phyloP scores from a whole-genome alignment of 2,113 vertebrate species.

The Ancistrus triradiatus region DNA sequence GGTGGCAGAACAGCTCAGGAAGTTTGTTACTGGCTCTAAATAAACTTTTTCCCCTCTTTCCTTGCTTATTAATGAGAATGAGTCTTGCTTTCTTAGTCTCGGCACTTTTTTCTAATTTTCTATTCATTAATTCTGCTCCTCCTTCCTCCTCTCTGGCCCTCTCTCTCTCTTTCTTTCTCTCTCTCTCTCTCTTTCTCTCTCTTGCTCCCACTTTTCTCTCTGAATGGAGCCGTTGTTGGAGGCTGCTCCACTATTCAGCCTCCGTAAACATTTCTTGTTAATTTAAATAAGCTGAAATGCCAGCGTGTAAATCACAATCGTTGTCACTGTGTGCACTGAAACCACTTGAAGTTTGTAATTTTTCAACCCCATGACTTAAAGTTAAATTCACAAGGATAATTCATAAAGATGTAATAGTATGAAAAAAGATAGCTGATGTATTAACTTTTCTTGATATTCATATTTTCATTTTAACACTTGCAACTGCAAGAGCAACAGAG shows the following conservation, averaged over 20 bases:
- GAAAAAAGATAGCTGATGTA: too few species aligned
- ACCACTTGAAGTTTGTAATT: not conserved
- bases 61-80: conserved; percentile 53
- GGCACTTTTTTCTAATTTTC: conserved; percentile 56
- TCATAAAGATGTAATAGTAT: too few species aligned
- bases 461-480: too few species aligned
- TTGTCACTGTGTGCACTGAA: conserved; percentile 45
- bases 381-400: too few species aligned
- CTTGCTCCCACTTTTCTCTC: conserved; percentile 54
- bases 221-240: conserved; percentile 70
- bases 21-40: conserved; percentile 42
- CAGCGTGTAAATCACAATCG: conserved; percentile 44
- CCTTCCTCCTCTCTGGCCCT: conserved; percentile 59
- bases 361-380: not conserved
- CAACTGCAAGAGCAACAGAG: too few species aligned
- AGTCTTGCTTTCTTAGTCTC: conserved; percentile 53
- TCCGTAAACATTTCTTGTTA: conserved; percentile 69
- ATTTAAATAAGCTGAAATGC: conserved; percentile 46
- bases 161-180: conserved; percentile 38
- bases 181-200: conserved; percentile 36
- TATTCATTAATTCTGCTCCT: conserved; percentile 70
- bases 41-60: conserved; percentile 15
- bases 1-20: conserved; percentile 44
- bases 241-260: conserved; percentile 63
- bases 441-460: too few species aligned